These are phyloP conservation scores for Solea solea DNA, from an alignment of 2,113 vertebrate species.

Conservation along the genomic window DNA sequence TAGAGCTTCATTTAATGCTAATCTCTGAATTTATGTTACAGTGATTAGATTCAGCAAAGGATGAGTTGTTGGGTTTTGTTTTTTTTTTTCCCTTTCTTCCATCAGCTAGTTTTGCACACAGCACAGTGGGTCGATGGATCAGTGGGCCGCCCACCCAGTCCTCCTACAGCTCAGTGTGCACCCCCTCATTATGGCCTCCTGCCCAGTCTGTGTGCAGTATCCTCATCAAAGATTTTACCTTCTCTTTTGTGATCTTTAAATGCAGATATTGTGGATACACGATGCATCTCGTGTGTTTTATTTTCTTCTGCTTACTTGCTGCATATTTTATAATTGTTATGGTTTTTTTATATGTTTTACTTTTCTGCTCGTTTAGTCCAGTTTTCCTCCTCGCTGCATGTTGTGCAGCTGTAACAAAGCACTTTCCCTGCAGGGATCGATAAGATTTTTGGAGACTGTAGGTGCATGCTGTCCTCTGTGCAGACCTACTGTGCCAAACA, in stretches of 20 bases:
- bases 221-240: conserved; percentile 68
- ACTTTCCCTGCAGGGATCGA: neutral
- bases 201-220: conserved; percentile 76
- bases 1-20: neutral
- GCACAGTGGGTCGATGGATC: conserved; percentile 68
- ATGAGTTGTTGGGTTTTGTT: conserved; percentile 4
- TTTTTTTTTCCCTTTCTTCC: conserved; percentile 24
- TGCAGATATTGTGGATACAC: conserved; percentile 53
- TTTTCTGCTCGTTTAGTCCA: neutral
- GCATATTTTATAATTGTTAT: neutral
- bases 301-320: neutral
- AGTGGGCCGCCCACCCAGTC: conserved; percentile 63
- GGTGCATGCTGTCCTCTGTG: conserved; percentile 53
- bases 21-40: neutral
- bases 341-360: neutral
- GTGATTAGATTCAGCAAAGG: conserved; percentile 31
- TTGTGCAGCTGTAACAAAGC: neutral
- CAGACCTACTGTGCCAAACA: conserved; percentile 46
- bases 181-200: conserved; percentile 69
- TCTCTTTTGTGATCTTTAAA: conserved; percentile 53
- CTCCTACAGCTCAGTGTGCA: conserved; percentile 63
- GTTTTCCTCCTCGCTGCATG: neutral
- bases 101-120: conserved; percentile 61
- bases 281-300: neutral
- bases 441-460: conserved; percentile 5